Base-by-base conservation (phyloP, 2,888 invertebrate species). In the Mesopsocus fuscifrons region DNA sequence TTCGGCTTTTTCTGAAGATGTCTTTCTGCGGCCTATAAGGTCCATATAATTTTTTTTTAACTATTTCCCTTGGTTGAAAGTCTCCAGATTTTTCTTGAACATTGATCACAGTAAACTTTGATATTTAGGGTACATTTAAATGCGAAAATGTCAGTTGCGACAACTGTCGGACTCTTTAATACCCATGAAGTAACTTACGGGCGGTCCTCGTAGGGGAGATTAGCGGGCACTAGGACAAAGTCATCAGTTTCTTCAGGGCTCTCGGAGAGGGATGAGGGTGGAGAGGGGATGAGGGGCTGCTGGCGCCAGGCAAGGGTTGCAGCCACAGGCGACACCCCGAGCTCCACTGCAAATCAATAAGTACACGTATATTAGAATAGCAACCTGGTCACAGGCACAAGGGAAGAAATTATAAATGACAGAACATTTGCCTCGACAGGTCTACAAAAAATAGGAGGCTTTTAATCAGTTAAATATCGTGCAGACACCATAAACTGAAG, bases 141-240 rank as follows among this genome's bases (percentile, higher is more conserved):
- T n/a, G n/a, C n/a, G n/a, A n/a, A n/a, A n/a, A n/a, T n/a, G n/a
- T n/a, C n/a, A n/a, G n/a, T n/a, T n/a, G n/a, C n/a, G n/a, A n/a
- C n/a, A n/a, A n/a, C n/a, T n/a, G n/a, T n/a, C n/a, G n/a, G n/a
- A n/a, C n/a, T n/a, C n/a, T n/a, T n/a, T n/a, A n/a, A n/a, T n/a
- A n/a, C n/a, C n/a, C n/a, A n/a, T n/a, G n/a, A n/a, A n/a, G 18
- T 26, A 40, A 54, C 57, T 58, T 51, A 60, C 60, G 53, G 53
- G 50, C 54, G 58, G 34, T 61, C 61, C 34, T 75, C 76, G 49
- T 67, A 66, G 46, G 76, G 71, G 52, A 72, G 59, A 59, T 72
- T 77, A 49, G 69, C 65, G 48, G 83, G 78, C 54, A 84, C 81
- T 59, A 84, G 65, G 54, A 84, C 84, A 66, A 82, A 84, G 65